Conservation (phyloP, 1,140 invertebrate species). For the Dreissena polymorpha region DNA sequence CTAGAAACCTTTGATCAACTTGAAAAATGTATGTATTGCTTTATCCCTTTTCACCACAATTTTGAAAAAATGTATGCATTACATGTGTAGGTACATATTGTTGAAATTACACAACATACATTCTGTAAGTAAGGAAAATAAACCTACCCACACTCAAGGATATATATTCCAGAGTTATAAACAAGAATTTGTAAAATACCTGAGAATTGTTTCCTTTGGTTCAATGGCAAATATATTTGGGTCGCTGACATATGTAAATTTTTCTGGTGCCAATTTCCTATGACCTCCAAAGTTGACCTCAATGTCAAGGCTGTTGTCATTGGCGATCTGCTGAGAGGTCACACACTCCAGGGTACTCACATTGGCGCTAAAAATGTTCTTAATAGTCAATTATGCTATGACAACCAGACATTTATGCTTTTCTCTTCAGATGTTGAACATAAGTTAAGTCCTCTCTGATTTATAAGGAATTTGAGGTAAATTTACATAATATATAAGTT, state of each 20-base stretch:
- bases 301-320: constrained; percentile 58
- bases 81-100: too few relatives aligned
- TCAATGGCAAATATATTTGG: constrained; percentile 72
- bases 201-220: constrained; percentile 69
- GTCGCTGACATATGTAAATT: constrained; percentile 68
- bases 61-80: too few relatives aligned
- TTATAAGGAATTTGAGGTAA: not conserved
- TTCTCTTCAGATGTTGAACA: not conserved
- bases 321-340: constrained; percentile 60
- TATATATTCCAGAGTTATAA: too few relatives aligned
- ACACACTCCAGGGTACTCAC: constrained; percentile 65
- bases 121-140: too few relatives aligned
- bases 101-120: too few relatives aligned
- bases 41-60: too few relatives aligned
- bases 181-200: constrained; percentile 55
- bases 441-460: too few relatives aligned
- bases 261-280: constrained; percentile 56
- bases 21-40: too few relatives aligned
- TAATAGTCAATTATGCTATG: too few relatives aligned
- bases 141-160: too few relatives aligned
- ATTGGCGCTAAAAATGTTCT: constrained; percentile 62
- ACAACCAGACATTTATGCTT: not conserved
- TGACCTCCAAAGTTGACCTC: constrained; percentile 73
- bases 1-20: too few relatives aligned
- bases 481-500: not conserved